These are phyloP conservation scores for Callyntrura guangdongensis DNA, from an alignment of 2,888 invertebrate species.

Conservation along the genomic window DNA sequence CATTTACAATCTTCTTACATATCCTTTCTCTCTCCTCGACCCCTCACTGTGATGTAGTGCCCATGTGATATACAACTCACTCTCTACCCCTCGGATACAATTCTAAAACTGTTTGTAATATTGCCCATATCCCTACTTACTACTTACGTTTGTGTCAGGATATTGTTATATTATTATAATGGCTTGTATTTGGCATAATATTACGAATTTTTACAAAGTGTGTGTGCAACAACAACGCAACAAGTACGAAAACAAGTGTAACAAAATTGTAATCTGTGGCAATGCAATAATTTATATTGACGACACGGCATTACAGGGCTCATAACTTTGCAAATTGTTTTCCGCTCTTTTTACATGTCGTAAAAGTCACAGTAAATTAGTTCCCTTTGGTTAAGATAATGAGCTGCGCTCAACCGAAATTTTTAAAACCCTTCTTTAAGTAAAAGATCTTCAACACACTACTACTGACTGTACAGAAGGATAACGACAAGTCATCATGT, in stretches of 20 bases:
- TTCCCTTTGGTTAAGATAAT: constrained; percentile 70
- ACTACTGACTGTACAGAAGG: background rate
- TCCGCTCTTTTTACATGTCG: constrained; percentile 69
- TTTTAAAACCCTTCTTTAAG: constrained; percentile 30
- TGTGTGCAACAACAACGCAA: constrained; percentile 9
- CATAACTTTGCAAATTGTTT: constrained; percentile 60
- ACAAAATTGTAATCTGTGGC: constrained; percentile 39
- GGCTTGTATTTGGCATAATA: no score
- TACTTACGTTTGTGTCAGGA: constrained; percentile 5
- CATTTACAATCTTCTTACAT: background rate
- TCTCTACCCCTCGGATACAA: no score
- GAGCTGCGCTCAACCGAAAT: constrained; percentile 50
- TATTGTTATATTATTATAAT: background rate
- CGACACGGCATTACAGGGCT: background rate
- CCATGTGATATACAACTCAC: no score
- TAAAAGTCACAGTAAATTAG: constrained; percentile 78
- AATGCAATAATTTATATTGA: constrained; percentile 53
- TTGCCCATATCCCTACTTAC: background rate
- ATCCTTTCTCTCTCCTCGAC: background rate
- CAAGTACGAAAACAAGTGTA: constrained; percentile 40
- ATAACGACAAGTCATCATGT: background rate
- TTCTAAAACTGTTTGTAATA: background rate
- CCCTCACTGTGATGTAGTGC: no score
- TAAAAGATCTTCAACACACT: constrained; percentile 10
- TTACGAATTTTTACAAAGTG: background rate